These are phyloP conservation scores for Enoplosus armatus DNA, from an alignment of 2,797 vertebrate genomes.

Conservation along the genomic window DNA sequence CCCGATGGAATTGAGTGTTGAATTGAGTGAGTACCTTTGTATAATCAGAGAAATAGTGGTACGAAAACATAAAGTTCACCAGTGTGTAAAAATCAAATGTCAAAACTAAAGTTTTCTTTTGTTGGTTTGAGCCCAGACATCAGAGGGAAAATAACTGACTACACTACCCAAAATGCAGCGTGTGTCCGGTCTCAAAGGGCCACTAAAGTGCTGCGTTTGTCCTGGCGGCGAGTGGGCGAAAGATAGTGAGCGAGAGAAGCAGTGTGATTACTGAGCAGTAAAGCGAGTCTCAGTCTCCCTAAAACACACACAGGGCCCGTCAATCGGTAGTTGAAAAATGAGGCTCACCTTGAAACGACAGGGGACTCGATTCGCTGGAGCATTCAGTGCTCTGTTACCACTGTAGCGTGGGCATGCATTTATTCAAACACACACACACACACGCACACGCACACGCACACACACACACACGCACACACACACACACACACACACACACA, in stretches of 20 bases:
- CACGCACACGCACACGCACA: constrained; percentile 7
- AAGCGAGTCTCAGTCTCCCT: constrained; percentile 59
- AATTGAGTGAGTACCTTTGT: no score
- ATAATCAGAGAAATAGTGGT: neutral
- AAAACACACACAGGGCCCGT: constrained; percentile 41
- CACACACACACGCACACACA: constrained; percentile 21
- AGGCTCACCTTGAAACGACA: constrained; percentile 82
- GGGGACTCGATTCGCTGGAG: constrained; percentile 70
- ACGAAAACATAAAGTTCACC: neutral
- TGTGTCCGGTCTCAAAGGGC: constrained; percentile 46
- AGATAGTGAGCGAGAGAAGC: constrained; percentile 58
- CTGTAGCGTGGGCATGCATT: constrained; percentile 37
- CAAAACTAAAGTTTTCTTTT: neutral
- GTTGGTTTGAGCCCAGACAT: constrained; percentile 19
- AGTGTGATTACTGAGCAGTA: constrained; percentile 74
- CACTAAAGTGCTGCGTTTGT: constrained; percentile 57
- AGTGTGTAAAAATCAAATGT: neutral
- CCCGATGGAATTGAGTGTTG: neutral
- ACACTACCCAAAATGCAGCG: constrained; percentile 57
- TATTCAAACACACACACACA: constrained; percentile 22
- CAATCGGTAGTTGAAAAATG: constrained; percentile 77
- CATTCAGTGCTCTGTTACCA: constrained; percentile 68
- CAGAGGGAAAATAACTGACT: constrained; percentile 13
- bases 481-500: constrained; percentile 31
- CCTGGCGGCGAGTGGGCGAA: constrained; percentile 52